Conservation (phyloP, 1,140 invertebrate species). For the Ladona fulva region DNA sequence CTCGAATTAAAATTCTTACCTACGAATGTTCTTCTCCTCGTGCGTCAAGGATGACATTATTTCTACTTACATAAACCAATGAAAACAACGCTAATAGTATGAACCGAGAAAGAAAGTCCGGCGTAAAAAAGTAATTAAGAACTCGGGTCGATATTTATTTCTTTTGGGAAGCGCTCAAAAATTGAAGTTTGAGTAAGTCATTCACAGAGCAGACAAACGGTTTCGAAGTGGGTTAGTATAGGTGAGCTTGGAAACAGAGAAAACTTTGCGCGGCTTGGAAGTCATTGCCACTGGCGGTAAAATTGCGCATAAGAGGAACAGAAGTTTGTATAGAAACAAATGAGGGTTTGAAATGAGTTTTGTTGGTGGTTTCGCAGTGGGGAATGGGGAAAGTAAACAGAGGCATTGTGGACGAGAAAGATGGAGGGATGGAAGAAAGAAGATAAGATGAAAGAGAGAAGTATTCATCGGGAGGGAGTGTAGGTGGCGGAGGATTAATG, state of each 20-base stretch:
- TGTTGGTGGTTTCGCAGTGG: neutral
- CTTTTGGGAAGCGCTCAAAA: neutral
- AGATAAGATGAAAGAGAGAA: neutral
- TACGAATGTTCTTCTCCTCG: too few species aligned
- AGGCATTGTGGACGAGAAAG: neutral
- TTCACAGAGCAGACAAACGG: neutral
- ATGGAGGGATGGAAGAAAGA: neutral
- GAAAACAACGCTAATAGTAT: too few species aligned
- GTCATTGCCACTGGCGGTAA: neutral
- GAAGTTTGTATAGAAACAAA: conserved; percentile 3
- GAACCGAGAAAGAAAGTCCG: too few species aligned
- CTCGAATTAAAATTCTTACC: too few species aligned
- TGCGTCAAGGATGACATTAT: too few species aligned
- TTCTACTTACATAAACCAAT: too few species aligned
- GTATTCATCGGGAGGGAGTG: neutral
- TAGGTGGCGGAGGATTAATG: neutral
- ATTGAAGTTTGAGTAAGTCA: neutral
- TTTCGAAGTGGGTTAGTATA: neutral
- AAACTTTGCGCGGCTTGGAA: neutral
- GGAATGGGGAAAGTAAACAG: neutral
- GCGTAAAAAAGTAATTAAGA: too few species aligned
- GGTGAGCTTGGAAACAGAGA: neutral
- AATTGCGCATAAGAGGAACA: conserved; percentile 9
- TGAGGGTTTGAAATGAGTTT: conserved; percentile 5
- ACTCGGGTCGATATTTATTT: too few species aligned